Conservation (phyloP, 2,797 vertebrate genomes). For the Corythornis leucogaster region DNA sequence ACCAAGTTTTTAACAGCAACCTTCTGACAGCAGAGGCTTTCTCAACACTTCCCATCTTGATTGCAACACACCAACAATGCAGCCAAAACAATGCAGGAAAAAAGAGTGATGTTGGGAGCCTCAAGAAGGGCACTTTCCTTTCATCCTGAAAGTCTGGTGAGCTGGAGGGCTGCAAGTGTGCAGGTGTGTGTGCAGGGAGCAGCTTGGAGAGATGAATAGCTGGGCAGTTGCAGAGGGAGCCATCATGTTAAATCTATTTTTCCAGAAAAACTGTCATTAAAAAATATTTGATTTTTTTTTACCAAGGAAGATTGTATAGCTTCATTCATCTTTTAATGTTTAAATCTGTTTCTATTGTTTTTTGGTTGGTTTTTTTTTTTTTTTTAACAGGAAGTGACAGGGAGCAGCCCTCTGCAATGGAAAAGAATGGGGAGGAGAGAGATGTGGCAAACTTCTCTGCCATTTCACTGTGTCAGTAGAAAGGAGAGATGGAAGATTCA, state of each 20-base stretch:
- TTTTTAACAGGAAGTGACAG: neutral
- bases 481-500: neutral
- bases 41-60: neutral
- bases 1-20: neutral
- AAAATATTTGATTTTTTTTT: neutral
- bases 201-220: neutral
- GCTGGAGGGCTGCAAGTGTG: accelerated
- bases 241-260: neutral
- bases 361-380: neutral
- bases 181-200: neutral
- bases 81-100: neutral
- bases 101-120: neutral
- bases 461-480: neutral
- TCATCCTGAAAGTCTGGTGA: neutral
- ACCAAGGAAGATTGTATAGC: neutral
- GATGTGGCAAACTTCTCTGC: neutral
- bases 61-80: neutral
- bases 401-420: neutral
- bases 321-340: neutral
- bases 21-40: neutral
- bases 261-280: neutral
- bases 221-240: neutral
- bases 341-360: neutral
- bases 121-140: neutral
- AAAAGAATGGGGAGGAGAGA: neutral